These are phyloP conservation scores for Amphiprion percula DNA, from an alignment of 2,113 vertebrate genomes.

Conservation along the genomic window DNA sequence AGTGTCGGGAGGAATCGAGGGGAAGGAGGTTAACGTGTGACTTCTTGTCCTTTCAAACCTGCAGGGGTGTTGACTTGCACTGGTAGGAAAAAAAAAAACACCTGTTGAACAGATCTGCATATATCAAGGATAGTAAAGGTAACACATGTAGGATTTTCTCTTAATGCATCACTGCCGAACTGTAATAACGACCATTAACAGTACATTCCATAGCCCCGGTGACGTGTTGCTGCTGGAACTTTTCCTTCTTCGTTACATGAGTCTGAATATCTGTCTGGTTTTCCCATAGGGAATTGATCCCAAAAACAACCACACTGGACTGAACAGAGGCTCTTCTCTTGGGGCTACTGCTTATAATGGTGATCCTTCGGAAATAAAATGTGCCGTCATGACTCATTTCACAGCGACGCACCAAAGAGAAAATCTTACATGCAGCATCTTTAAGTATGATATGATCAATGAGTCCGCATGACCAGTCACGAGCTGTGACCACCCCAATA, in stretches of 20 bases:
- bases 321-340: conserved; percentile 29
- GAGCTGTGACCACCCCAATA: conserved; percentile 92
- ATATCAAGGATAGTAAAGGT: conserved; percentile 94
- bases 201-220: conserved; percentile 77
- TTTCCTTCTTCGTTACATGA: conserved; percentile 31
- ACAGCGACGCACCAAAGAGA: conserved; percentile 56
- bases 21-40: conserved; percentile 68
- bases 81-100: conserved; percentile 89
- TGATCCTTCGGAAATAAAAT: conserved; percentile 56
- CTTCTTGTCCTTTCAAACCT: conserved; percentile 98
- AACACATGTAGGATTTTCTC: conserved; percentile 77
- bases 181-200: conserved; percentile 52
- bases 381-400: conserved; percentile 44
- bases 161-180: conserved; percentile 23
- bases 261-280: conserved; percentile 32
- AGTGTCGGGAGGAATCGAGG: conserved; percentile 64
- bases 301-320: conserved; percentile 39
- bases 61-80: conserved; percentile 98
- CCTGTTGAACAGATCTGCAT: conserved; percentile 99
- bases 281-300: conserved; percentile 74
- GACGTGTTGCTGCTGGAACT: conserved; percentile 57
- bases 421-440: conserved; percentile 76
- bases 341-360: conserved; percentile 60
- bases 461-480: conserved; percentile 99
- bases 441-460: conserved; percentile 97